Conservation (phyloP, 1,140 invertebrate genomes). For the Yoshiicerus persimilis region DNA sequence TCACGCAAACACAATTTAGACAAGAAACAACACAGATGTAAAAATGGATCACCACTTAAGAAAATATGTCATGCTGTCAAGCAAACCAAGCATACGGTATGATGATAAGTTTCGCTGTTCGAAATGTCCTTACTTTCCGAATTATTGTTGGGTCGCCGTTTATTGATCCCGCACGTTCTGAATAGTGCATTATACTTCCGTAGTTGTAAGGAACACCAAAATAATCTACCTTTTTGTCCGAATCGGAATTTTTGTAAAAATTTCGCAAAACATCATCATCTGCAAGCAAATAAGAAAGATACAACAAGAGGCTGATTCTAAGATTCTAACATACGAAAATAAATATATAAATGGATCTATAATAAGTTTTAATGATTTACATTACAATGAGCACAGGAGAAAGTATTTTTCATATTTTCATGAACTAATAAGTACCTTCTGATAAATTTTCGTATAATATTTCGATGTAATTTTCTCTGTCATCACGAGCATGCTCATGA, state of each 20-base stretch:
- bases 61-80: neutral
- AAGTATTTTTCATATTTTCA: neutral
- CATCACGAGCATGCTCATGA: constrained; percentile 49
- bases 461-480: constrained; percentile 22
- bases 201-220: constrained; percentile 45
- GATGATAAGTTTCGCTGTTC: neutral
- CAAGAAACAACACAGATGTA: neutral
- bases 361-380: too few relatives aligned
- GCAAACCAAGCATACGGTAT: neutral
- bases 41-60: neutral
- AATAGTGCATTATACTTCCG: constrained; percentile 43
- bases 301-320: neutral
- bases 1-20: neutral
- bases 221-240: neutral
- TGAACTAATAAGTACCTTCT: neutral
- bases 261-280: constrained; percentile 35
- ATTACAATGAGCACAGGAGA: too few relatives aligned
- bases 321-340: too few relatives aligned
- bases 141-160: constrained; percentile 41
- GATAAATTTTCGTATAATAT: neutral
- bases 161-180: constrained; percentile 30
- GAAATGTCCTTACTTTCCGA: neutral
- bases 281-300: neutral
- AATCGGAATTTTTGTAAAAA: constrained; percentile 40
- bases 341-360: too few relatives aligned